Conservation (phyloP, 2,888 invertebrate genomes). For the Dasypolia templi region DNA sequence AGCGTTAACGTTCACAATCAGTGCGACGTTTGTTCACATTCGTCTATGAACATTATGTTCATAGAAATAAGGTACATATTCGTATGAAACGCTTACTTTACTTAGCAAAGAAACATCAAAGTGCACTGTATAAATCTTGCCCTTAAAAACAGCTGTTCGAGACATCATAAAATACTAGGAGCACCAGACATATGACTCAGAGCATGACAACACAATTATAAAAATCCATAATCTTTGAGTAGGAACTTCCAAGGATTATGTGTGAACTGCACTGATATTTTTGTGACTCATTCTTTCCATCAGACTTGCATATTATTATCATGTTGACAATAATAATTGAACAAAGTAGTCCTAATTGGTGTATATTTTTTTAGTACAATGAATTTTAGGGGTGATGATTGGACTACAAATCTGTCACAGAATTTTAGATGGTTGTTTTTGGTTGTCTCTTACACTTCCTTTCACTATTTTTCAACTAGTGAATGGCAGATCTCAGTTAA, state of each 20-base stretch:
- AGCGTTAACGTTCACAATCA: not conserved
- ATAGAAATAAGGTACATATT: not conserved
- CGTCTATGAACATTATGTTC: fast-evolving
- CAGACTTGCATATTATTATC: not conserved
- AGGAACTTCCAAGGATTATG: constrained; percentile 37
- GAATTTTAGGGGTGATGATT: not conserved
- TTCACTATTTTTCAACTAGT: not conserved
- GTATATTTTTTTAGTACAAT: constrained; percentile 3
- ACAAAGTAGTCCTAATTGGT: constrained; percentile 6
- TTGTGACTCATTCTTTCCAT: constrained; percentile 41
- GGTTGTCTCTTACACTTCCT: not conserved
- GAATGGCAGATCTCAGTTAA: not conserved
- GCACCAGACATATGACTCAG: constrained; percentile 51
- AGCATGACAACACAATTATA: constrained; percentile 34
- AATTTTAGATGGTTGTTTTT: not conserved
- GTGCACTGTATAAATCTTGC: not conserved
- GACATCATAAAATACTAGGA: constrained; percentile 53
- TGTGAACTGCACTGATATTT: constrained; percentile 41
- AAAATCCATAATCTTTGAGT: constrained; percentile 28
- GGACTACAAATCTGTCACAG: not conserved
- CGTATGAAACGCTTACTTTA: too few relatives aligned
- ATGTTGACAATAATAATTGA: constrained; percentile 1
- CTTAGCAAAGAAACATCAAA: not conserved
- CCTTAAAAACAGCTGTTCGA: constrained; percentile 21
- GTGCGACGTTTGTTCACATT: not conserved